These are phyloP conservation scores for Hoplostethus mediterraneus DNA, from an alignment of 2,797 vertebrate genomes.

Conservation along the genomic window DNA sequence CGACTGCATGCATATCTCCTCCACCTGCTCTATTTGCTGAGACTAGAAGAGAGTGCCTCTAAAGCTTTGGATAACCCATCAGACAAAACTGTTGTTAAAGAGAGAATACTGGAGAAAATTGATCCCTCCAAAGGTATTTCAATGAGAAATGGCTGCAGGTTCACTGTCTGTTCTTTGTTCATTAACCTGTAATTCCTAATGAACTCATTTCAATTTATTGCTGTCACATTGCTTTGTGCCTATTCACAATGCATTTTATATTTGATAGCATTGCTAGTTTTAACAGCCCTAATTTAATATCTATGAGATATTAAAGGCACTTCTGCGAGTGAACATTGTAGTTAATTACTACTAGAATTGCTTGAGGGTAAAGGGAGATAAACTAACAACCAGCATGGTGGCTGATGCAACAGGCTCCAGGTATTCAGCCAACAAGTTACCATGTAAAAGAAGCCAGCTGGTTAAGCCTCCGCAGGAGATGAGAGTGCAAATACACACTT, in stretches of 20 bases:
- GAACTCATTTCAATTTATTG: neutral
- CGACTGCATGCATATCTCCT: conserved; percentile 56
- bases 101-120: conserved; percentile 77
- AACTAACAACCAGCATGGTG: conserved; percentile 50
- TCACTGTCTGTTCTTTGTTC: neutral
- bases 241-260: neutral
- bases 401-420: conserved; percentile 45
- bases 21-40: conserved; percentile 44
- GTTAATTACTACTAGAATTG: conserved; percentile 7
- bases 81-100: conserved; percentile 86
- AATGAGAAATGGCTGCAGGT: neutral
- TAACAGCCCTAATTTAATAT: neutral
- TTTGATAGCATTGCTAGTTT: neutral
- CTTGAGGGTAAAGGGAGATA: conserved; percentile 32
- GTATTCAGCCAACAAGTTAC: conserved; percentile 55
- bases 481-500: conserved; percentile 66
- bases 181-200: neutral
- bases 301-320: conserved; percentile 1
- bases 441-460: conserved; percentile 62
- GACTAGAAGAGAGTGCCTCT: conserved; percentile 87
- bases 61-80: conserved; percentile 86
- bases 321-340: conserved; percentile 27
- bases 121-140: conserved; percentile 77
- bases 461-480: conserved; percentile 60
- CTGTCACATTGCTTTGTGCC: neutral